A percentile compares a stretch with the other conserved stretches of the same genome.
These are phyloP conservation scores for Temnothorax curvispinosus DNA, from an alignment of 1,140 invertebrate species.

Conservation along the genomic window DNA sequence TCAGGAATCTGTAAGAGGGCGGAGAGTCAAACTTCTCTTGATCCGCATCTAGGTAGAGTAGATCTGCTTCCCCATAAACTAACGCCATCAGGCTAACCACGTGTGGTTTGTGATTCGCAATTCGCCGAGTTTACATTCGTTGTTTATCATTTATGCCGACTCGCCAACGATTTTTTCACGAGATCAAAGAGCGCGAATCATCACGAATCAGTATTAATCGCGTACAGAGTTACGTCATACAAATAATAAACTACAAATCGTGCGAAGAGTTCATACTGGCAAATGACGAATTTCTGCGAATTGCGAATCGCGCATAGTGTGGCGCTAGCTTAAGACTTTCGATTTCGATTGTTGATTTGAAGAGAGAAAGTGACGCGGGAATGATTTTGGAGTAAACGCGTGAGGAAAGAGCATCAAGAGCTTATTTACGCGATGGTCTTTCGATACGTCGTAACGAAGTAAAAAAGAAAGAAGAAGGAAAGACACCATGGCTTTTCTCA, in stretches of 20 bases:
- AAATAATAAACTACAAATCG: not conserved
- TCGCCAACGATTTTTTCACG: not conserved
- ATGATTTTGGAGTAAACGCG: not conserved
- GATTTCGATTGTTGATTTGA: not conserved
- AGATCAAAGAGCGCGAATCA: not conserved
- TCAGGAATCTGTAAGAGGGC: too few relatives aligned
- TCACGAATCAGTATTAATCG: not conserved
- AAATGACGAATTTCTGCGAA: not conserved
- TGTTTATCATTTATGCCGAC: not conserved
- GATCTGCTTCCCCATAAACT: too few relatives aligned
- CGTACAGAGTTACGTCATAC: not conserved
- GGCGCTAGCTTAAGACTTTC: not conserved
- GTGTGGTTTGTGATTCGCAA: too few relatives aligned
- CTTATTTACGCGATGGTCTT: not conserved
- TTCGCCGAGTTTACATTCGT: not conserved
- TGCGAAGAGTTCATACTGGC: not conserved
- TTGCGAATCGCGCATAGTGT: not conserved
- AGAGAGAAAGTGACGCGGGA: not conserved
- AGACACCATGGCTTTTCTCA: not conserved
- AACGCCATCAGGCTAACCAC: too few relatives aligned
- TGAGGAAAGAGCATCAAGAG: not conserved
- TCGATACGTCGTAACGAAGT: not conserved
- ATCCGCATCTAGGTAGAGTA: too few relatives aligned
- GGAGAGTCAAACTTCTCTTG: too few relatives aligned
- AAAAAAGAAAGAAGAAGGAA: not conserved